Conservation (phyloP, 2,888 invertebrate species). For the Meiosimyza decipiens region DNA sequence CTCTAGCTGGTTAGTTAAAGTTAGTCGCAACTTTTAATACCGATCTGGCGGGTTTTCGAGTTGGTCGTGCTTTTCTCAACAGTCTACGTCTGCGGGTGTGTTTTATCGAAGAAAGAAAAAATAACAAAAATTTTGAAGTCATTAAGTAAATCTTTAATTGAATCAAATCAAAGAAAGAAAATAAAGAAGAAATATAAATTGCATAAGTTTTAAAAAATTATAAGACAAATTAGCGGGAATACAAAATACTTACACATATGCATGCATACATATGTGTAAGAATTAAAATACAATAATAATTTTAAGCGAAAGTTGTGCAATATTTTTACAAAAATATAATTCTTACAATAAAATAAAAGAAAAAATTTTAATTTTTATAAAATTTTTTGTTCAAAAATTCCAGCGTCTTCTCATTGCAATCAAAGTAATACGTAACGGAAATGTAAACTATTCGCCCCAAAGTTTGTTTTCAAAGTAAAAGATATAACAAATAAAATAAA, state of each 20-base stretch:
- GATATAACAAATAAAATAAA: neutral
- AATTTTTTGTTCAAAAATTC: constrained; percentile 18
- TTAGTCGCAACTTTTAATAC: constrained; percentile 59
- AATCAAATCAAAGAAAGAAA: no score
- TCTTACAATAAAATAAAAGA: constrained; percentile 17
- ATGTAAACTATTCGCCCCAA: constrained; percentile 65
- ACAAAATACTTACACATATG: no score
- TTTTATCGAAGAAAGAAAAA: constrained; percentile 12
- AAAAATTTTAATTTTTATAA: constrained; percentile 29
- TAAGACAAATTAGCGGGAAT: no score
- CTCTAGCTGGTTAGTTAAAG: constrained; percentile 28
- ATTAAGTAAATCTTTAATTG: no score
- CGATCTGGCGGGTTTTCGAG: constrained; percentile 65
- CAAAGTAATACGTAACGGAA: constrained; percentile 53
- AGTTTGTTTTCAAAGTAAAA: constrained; percentile 33
- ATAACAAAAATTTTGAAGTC: neutral
- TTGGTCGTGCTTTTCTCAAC: constrained; percentile 58
- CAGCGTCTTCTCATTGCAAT: constrained; percentile 24
- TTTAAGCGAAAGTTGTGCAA: constrained; percentile 7
- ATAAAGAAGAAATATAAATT: no score
- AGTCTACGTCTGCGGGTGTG: constrained; percentile 41
- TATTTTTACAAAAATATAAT: constrained; percentile 27
- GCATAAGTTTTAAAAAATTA: no score
- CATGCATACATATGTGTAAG: no score
- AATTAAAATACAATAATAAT: neutral